Conservation (phyloP, 2,113 vertebrate species). For the Talpa occidentalis region DNA sequence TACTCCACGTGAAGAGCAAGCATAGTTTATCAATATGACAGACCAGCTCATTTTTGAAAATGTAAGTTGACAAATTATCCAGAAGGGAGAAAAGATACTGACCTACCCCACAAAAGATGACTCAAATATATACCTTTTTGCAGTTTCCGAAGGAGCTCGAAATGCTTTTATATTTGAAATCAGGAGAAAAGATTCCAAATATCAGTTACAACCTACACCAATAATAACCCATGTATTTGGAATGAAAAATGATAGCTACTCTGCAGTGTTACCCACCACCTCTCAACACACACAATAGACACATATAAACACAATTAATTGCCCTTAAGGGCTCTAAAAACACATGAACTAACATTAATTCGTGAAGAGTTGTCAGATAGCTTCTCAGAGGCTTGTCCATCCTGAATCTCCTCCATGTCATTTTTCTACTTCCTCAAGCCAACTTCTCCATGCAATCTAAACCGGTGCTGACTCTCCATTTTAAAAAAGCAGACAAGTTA, state of each 20-base stretch:
- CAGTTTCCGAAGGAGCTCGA: background rate
- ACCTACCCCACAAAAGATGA: background rate
- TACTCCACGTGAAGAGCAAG: background rate
- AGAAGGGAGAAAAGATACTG: background rate
- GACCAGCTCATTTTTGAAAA: background rate
- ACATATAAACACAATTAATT: background rate
- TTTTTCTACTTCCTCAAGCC: background rate
- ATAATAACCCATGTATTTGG: background rate
- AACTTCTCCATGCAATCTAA: background rate
- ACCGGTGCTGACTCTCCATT: background rate
- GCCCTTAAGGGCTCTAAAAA: background rate
- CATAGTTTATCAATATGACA: background rate
- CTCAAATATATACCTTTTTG: background rate
- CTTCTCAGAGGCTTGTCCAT: background rate
- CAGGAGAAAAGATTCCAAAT: background rate
- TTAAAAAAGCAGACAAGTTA: background rate
- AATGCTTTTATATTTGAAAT: background rate
- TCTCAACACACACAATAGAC: background rate
- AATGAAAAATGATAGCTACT: slow-evolving; percentile 4
- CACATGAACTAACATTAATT: background rate
- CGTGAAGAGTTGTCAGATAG: background rate
- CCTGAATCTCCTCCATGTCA: background rate
- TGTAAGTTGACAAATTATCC: background rate
- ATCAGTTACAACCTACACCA: background rate
- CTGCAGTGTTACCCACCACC: background rate